Percentiles rank a stretch among this genome's conserved stretches.
Conservation (phyloP, 2,797 vertebrate genomes). For the Oreortyx pictus region DNA sequence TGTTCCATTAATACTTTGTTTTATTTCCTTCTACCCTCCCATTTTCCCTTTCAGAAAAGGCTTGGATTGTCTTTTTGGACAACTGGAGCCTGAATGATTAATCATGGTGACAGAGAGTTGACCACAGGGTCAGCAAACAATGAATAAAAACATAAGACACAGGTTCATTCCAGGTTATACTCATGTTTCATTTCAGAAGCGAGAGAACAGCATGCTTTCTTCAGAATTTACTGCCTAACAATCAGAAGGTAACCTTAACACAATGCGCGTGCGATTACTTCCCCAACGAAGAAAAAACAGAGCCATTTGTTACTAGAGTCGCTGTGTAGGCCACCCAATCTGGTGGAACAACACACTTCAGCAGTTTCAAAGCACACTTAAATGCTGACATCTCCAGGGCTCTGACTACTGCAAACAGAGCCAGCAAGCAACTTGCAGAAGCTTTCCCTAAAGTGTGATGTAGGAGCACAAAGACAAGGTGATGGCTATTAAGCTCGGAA, state of each 20-base stretch:
- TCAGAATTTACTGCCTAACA: slow-evolving; percentile 61
- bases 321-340: slow-evolving; percentile 69
- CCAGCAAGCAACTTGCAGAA: slow-evolving; percentile 53
- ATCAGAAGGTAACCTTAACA: slow-evolving; percentile 60
- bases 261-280: slow-evolving; percentile 20
- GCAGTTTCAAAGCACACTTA: slow-evolving; percentile 76
- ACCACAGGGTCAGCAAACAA: slow-evolving; percentile 75
- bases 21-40: slow-evolving; percentile 45
- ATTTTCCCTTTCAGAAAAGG: slow-evolving; percentile 61
- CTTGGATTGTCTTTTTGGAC: slow-evolving; percentile 73
- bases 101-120: slow-evolving; percentile 74
- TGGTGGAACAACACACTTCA: slow-evolving; percentile 69
- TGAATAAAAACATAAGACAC: slow-evolving; percentile 75
- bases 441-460: slow-evolving; percentile 61
- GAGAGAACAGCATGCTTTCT: slow-evolving; percentile 30
- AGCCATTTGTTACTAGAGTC: slow-evolving; percentile 70
- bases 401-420: slow-evolving; percentile 70
- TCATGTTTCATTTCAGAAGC: slow-evolving; percentile 45
- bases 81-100: slow-evolving; percentile 78
- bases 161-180: slow-evolving; percentile 75
- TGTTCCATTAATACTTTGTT: slow-evolving; percentile 75
- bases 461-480: slow-evolving; percentile 49
- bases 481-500: slow-evolving; percentile 61
- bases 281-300: neutral
- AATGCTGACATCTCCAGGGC: slow-evolving; percentile 69